Percentiles rank a stretch among this genome's conserved stretches.
Conservation (phyloP, 2,113 vertebrate genomes). For the Chionodraco myersi region DNA sequence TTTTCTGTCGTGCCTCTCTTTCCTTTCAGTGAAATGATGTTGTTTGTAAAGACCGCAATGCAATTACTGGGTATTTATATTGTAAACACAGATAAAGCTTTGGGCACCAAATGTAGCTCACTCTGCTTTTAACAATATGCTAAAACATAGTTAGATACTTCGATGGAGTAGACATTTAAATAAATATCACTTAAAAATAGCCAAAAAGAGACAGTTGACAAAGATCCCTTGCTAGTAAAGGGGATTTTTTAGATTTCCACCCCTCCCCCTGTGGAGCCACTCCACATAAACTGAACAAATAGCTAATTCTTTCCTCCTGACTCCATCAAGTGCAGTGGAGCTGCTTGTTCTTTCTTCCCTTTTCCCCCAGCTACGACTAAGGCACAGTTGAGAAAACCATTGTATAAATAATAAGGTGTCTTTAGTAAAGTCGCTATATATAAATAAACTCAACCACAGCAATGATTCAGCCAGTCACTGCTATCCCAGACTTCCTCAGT, state of each 20-base stretch:
- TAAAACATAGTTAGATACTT: conserved; percentile 11
- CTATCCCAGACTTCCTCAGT: neutral
- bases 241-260: neutral
- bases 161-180: neutral
- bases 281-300: conserved; percentile 39
- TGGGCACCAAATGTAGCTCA: conserved; percentile 13
- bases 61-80: conserved; percentile 39
- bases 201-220: conserved; percentile 29
- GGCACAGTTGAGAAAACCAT: neutral
- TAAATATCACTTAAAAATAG: conserved; percentile 48
- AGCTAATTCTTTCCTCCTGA: conserved; percentile 30
- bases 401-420: neutral
- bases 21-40: conserved; percentile 35
- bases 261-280: conserved; percentile 10
- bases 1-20: conserved; percentile 18
- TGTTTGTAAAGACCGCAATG: conserved; percentile 35
- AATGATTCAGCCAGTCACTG: neutral
- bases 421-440: neutral
- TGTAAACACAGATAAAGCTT: conserved; percentile 48
- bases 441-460: neutral
- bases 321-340: conserved; percentile 22
- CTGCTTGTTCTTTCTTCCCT: conserved; percentile 14
- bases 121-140: conserved; percentile 20
- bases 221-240: conserved; percentile 10
- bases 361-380: neutral